These are phyloP conservation scores for Tapirus indicus DNA, from an alignment of 2,797 vertebrate genomes.

Conservation along the genomic window DNA sequence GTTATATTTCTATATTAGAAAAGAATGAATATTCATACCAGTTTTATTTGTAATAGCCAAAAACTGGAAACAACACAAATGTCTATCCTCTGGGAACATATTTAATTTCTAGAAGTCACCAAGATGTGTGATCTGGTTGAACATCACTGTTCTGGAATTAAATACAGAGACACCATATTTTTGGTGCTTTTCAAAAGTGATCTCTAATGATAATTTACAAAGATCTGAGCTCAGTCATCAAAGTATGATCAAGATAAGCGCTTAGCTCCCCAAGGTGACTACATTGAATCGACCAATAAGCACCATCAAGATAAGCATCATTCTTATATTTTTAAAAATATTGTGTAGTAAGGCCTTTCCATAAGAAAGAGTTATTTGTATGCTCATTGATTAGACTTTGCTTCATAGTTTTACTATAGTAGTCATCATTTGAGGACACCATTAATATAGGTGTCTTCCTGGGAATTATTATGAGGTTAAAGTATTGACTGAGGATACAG, in stretches of 20 bases:
- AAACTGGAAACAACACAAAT: not conserved
- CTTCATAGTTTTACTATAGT: not conserved
- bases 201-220: not conserved
- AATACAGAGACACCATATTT: not conserved
- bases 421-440: not conserved
- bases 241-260: not conserved
- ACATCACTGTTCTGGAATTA: not conserved
- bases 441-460: not conserved
- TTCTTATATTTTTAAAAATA: not conserved
- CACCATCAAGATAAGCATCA: not conserved
- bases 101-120: not conserved
- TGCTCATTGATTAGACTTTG: not conserved
- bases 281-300: not conserved
- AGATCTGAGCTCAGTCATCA: not conserved
- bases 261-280: not conserved
- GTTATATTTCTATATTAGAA: not conserved
- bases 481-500: not conserved
- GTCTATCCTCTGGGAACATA: not conserved
- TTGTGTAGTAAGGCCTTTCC: not conserved
- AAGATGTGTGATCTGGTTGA: not conserved
- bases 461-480: not conserved
- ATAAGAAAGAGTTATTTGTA: not conserved
- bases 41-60: not conserved
- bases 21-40: not conserved
- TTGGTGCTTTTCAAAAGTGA: not conserved